Conservation (phyloP, 1,140 invertebrate genomes). For the Hycleus cichorii region DNA sequence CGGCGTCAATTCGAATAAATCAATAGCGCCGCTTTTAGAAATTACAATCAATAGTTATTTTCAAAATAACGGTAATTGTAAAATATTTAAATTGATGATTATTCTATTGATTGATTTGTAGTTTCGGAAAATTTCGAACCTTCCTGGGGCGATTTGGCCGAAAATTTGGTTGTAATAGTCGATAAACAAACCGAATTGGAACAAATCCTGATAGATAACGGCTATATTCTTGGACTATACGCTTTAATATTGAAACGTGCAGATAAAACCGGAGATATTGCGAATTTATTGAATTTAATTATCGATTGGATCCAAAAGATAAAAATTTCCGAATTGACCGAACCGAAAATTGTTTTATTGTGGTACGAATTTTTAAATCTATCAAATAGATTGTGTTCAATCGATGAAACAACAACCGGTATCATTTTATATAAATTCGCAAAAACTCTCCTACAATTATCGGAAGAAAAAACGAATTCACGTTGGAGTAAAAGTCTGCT, state of each 20-base stretch:
- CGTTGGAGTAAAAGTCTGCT: conserved; percentile 35
- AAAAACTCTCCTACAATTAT: conserved; percentile 27
- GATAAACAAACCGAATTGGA: conserved; percentile 32
- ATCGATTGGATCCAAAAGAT: conserved; percentile 34
- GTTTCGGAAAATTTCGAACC: conserved; percentile 22
- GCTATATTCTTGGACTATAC: conserved; percentile 34
- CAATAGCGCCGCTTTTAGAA: conserved; percentile 30
- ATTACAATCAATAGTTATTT: conserved; percentile 32
- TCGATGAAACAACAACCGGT: conserved; percentile 28
- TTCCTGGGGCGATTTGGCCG: conserved; percentile 30
- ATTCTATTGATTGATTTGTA: conserved; percentile 4
- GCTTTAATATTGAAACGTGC: conserved; percentile 34
- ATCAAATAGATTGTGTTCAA: conserved; percentile 25
- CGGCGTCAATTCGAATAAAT: conserved; percentile 8
- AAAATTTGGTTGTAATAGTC: conserved; percentile 20
- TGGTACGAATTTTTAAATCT: conserved; percentile 34
- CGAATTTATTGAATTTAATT: conserved; percentile 27
- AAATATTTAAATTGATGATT: not conserved
- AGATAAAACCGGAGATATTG: conserved; percentile 21
- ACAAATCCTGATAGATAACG: conserved; percentile 25
- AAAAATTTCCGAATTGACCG: conserved; percentile 32
- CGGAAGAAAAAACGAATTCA: conserved; percentile 29
- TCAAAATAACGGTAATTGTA: conserved; percentile 30
- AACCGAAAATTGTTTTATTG: conserved; percentile 35
- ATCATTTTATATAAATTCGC: conserved; percentile 33